Conservation (phyloP, 1,140 invertebrate species). For the Aphidius ervi region DNA sequence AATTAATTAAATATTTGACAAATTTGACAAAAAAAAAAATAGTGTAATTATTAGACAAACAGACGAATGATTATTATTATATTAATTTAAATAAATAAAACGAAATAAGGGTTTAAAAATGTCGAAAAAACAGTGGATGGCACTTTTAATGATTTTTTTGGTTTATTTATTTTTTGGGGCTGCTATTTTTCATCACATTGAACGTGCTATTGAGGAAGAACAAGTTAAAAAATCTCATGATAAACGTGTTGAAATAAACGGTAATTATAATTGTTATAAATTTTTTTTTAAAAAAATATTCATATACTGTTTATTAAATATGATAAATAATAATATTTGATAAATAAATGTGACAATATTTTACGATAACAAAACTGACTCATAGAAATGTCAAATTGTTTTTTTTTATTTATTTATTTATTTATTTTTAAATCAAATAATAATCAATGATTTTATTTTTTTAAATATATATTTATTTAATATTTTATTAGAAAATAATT, state of each 20-base stretch:
- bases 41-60: too few relatives aligned
- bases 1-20: too few relatives aligned
- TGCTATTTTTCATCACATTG: slow-evolving; percentile 73
- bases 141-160: slow-evolving; percentile 69
- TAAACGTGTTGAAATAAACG: slow-evolving; percentile 66
- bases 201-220: slow-evolving; percentile 63
- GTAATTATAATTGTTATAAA: slow-evolving; percentile 46
- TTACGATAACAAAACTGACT: too few relatives aligned
- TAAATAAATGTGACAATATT: too few relatives aligned
- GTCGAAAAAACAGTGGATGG: slow-evolving; percentile 77
- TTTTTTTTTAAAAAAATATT: not conserved
- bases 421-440: not conserved
- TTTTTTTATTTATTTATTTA: too few relatives aligned
- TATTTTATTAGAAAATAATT: slow-evolving; percentile 54
- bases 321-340: too few relatives aligned
- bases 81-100: too few relatives aligned
- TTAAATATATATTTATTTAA: not conserved
- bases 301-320: not conserved
- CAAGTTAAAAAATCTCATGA: slow-evolving; percentile 54
- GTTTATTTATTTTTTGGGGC: slow-evolving; percentile 73
- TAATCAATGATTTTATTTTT: not conserved
- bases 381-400: too few relatives aligned
- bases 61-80: too few relatives aligned
- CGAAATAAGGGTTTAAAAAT: slow-evolving; percentile 47
- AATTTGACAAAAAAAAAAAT: too few relatives aligned